Percentiles rank a stretch among this genome's conserved stretches.
Evolutionary conservation across 2,113 vertebrate species (phyloP).

Genomic region (Daboia siamensis): DNA sequence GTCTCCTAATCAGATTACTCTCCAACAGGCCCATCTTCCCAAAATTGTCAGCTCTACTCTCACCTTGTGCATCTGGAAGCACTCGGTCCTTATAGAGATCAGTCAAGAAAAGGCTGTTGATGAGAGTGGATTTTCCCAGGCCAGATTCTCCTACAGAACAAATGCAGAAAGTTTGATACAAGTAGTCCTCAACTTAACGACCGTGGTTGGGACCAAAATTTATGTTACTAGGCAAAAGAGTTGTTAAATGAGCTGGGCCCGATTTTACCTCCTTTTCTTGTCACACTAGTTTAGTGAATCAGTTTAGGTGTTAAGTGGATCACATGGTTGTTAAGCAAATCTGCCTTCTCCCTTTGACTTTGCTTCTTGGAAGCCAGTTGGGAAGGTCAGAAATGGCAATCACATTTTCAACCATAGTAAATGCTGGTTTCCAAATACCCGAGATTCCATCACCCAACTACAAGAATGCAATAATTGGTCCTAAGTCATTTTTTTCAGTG

Average conservation of each 20-base stretch:
- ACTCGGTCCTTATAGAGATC: constrained; percentile 64
- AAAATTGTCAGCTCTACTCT: constrained; percentile 15
- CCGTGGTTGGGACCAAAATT: neutral
- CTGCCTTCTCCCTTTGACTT: neutral
- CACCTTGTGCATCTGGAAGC: constrained; percentile 56
- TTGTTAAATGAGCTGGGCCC: too few relatives aligned
- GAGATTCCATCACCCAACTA: neutral
- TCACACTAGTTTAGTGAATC: neutral
- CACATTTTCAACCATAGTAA: neutral
- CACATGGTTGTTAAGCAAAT: neutral
- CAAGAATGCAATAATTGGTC: neutral
- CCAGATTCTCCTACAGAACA: constrained; percentile 61
- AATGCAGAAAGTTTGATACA: neutral
- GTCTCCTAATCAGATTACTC: neutral
- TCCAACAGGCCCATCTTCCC: neutral
- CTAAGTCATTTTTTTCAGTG: neutral
- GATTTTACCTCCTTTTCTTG: neutral
- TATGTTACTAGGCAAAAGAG: neutral
- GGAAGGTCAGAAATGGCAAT: neutral
- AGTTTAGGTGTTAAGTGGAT: neutral
- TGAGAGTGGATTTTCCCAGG: constrained; percentile 68
- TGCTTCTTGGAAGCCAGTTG: too few relatives aligned
- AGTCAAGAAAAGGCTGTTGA: constrained; percentile 68
- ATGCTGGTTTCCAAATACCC: neutral
- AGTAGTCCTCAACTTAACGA: neutral